Evolutionary conservation across 2,113 vertebrate species (phyloP), one percentile per base, ranked within the genome.

Genomic region (Tursiops truncatus): DNA sequence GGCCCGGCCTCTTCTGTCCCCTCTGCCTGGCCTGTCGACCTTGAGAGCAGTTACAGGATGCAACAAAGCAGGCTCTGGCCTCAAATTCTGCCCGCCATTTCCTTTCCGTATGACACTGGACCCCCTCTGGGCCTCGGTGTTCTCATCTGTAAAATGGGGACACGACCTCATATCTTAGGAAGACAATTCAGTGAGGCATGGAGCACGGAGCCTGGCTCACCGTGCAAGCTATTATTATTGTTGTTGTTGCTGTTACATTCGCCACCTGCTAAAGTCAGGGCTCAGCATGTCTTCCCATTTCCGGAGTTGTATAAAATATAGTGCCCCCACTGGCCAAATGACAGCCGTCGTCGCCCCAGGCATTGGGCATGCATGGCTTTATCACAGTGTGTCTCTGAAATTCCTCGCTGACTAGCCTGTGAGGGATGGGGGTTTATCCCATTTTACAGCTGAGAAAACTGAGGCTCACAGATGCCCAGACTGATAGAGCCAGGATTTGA

Each of bases 301-400:
- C 23, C 4, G 50, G 28, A 21, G 47, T 12, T 50, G 28, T 17
- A 50, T 50, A 77, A 77, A 77, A 56, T 56, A 36, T 56, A 28
- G 53, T 5, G 10, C 1, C 89, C 33, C 50, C 28, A 25, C 47
- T 0, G 28, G 65, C 36, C 47, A 8, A 6, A 15, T 25, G 3
- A 7, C 63, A 44, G 18, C 8, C 2, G 2, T 15, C 0, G 0
- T 28, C 18, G 3, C 25, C n/a, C 47, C 12, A 20, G 18, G 47
- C 77, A 36, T 53, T 58, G 53, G 18, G 31, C 23, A 20, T 26
- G n/a, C 68, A 8, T 26, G 7, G 63, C 58, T 47, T 26, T n/a
- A 50, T 18, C 2, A 3, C 18, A 11, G 28, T 18, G 31, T 28
- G 14, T 41, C 44, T 56, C 41, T 41, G n/a, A 56, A 33, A 47